A percentile compares a stretch with the other conserved stretches of the same genome.
Conservation (phyloP, 1,140 invertebrate genomes). For the Sycophaga agraensis region DNA sequence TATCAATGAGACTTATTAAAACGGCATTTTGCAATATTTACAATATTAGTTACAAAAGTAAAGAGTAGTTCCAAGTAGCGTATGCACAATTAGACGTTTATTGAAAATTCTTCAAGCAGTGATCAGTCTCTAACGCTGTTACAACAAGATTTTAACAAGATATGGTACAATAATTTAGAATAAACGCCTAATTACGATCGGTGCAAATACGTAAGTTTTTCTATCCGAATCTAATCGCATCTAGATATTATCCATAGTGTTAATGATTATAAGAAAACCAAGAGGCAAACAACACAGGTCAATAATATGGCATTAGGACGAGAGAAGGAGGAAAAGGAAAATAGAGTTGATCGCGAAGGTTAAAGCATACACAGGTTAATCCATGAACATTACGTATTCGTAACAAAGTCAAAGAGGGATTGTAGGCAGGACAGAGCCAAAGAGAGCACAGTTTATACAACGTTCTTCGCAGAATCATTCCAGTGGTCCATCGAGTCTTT, state of each 20-base stretch:
- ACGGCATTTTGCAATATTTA: not conserved
- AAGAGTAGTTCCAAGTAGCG: slow-evolving; percentile 9
- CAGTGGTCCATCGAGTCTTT: slow-evolving; percentile 9
- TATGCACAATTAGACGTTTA: slow-evolving; percentile 9
- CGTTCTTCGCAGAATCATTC: slow-evolving; percentile 7
- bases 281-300: slow-evolving; percentile 48
- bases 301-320: slow-evolving; percentile 26
- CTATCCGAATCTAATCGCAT: not conserved
- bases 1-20: slow-evolving; percentile 42
- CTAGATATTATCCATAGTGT: slow-evolving; percentile 31
- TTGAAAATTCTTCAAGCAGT: too few relatives aligned
- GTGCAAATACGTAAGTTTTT: not conserved
- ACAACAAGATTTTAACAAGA: too few relatives aligned
- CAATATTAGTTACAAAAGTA: slow-evolving; percentile 24
- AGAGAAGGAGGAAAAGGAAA: slow-evolving; percentile 19
- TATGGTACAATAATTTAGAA: not conserved
- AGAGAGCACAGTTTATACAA: slow-evolving; percentile 13
- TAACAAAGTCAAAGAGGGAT: slow-evolving; percentile 16
- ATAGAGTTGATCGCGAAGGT: slow-evolving; percentile 7
- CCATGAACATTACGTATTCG: slow-evolving; percentile 17
- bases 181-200: slow-evolving; percentile 12
- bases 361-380: slow-evolving; percentile 23
- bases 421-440: slow-evolving; percentile 18
- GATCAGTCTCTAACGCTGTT: too few relatives aligned
- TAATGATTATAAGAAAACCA: slow-evolving; percentile 49